Conservation (phyloP, 2,113 vertebrate species). For the Nanorana parkeri region DNA sequence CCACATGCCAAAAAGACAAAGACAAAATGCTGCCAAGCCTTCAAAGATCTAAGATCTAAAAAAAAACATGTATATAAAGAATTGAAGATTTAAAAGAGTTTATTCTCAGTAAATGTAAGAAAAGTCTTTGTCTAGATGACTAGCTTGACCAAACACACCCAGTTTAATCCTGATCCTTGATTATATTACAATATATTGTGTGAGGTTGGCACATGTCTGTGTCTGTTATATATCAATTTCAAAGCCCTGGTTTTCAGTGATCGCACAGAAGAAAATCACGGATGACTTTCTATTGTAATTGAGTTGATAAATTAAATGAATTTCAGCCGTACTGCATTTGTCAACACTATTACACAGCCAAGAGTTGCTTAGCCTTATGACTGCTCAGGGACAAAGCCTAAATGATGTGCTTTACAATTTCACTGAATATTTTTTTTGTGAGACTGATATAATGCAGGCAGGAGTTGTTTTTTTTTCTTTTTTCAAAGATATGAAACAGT, state of each 20-base stretch:
- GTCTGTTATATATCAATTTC: constrained; percentile 26
- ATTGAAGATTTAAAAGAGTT: not conserved
- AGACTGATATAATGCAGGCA: constrained; percentile 44
- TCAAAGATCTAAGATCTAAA: not conserved
- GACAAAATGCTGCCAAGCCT: not conserved
- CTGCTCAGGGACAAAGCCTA: constrained; percentile 1
- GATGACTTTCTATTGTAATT: constrained; percentile 32
- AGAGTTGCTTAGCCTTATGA: not conserved
- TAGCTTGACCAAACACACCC: not conserved
- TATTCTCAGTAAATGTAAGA: not conserved
- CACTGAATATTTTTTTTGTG: not conserved
- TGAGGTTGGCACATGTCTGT: constrained; percentile 13
- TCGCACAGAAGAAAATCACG: not conserved
- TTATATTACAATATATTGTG: constrained; percentile 5
- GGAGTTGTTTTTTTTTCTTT: not conserved
- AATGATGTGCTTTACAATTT: not conserved
- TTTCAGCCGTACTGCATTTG: constrained; percentile 41
- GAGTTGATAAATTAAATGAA: constrained; percentile 21
- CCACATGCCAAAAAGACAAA: not conserved
- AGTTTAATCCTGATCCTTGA: constrained; percentile 5
- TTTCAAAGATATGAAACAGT: not conserved
- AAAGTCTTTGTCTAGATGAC: not conserved
- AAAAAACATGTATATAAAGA: not conserved
- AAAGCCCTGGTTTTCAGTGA: constrained; percentile 10
- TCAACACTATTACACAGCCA: constrained; percentile 27